Evolutionary conservation across 2,113 vertebrate species (phyloP).

Genomic region (Chaetorhynchus papuensis): DNA sequence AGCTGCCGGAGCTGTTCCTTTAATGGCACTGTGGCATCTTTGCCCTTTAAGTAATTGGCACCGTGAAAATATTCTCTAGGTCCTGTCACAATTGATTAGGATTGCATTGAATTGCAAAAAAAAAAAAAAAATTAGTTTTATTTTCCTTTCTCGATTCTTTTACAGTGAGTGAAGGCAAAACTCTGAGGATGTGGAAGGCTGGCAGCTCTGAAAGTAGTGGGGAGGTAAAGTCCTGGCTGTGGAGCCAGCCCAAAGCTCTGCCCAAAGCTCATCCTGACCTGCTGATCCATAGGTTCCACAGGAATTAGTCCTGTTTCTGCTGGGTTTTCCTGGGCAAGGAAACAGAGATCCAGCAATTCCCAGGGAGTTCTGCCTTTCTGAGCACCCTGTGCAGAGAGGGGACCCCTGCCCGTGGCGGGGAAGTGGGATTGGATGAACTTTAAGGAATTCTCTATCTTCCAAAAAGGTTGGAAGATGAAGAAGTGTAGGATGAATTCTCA

Average conservation of each 20-base stretch:
- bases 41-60: slow-evolving; percentile 78
- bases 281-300: not conserved
- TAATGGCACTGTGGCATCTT: slow-evolving; percentile 63
- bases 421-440: not conserved
- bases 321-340: not conserved
- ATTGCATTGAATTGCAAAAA: slow-evolving; percentile 8
- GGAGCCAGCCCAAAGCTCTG: not conserved
- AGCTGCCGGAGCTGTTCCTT: slow-evolving; percentile 63
- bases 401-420: not conserved
- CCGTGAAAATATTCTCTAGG: slow-evolving; percentile 62
- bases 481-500: not conserved
- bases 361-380: not conserved
- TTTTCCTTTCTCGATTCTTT: slow-evolving; percentile 9
- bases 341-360: not conserved
- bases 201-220: not conserved
- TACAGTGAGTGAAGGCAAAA: not conserved
- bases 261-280: not conserved
- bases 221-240: not conserved
- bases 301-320: not conserved
- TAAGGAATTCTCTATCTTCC: not conserved
- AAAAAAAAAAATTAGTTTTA: not conserved
- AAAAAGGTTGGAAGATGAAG: not conserved
- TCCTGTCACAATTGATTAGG: slow-evolving; percentile 69
- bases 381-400: not conserved
- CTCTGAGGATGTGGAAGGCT: not conserved